phyloP scores from a whole-genome alignment of 2,888 invertebrate species.

The Rotaria socialis region DNA sequence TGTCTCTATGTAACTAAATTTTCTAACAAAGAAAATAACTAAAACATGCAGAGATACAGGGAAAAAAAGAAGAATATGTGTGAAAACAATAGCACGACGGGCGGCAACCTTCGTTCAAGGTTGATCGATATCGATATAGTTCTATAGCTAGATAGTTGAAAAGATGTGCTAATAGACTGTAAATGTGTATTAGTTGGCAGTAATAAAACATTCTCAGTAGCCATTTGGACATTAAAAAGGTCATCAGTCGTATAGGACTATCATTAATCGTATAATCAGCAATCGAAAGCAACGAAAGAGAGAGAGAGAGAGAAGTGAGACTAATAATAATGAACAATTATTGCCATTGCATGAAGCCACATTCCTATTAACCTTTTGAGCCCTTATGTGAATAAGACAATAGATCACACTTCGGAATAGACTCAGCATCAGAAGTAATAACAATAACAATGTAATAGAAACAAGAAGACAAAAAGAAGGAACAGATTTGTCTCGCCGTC shows the following conservation, averaged over 20 bases:
- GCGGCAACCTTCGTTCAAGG: neutral
- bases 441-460: neutral
- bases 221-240: slow-evolving; percentile 2
- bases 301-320: neutral
- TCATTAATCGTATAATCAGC: neutral
- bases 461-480: neutral
- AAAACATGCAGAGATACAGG: neutral
- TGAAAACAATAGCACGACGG: neutral
- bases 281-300: neutral
- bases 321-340: slow-evolving; percentile 20
- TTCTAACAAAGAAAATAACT: neutral
- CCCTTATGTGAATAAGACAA: slow-evolving; percentile 7
- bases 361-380: neutral
- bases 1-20: neutral
- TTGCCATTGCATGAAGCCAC: neutral
- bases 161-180: neutral
- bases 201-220: neutral
- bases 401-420: slow-evolving; percentile 22
- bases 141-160: neutral
- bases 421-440: neutral
- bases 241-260: neutral
- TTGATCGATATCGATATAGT: slow-evolving; percentile 6
- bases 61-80: neutral
- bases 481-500: slow-evolving; percentile 6
- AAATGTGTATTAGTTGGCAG: neutral